Evolutionary conservation across 2,888 invertebrate genomes (phyloP).

Genomic region (Euclidia mi): DNA sequence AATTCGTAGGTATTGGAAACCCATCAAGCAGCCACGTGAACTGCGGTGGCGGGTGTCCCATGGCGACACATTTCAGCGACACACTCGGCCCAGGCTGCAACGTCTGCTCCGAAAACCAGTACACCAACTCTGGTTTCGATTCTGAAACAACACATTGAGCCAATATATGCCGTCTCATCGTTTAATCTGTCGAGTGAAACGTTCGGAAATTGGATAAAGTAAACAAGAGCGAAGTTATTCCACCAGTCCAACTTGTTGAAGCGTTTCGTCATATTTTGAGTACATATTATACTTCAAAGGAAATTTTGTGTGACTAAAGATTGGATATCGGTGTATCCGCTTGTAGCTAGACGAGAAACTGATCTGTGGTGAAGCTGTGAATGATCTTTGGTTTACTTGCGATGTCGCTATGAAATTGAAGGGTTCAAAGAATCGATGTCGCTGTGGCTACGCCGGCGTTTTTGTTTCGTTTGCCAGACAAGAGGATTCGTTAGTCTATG

Average conservation of each 20-base stretch:
- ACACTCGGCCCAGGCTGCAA: slow-evolving; percentile 97
- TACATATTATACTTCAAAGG: neutral
- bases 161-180: slow-evolving; percentile 12
- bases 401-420: too few species aligned
- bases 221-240: neutral
- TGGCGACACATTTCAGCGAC: slow-evolving; percentile 97
- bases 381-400: too few species aligned
- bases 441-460: too few species aligned
- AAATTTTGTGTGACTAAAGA: neutral
- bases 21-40: slow-evolving; percentile 98
- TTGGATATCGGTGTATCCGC: too few species aligned
- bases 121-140: slow-evolving; percentile 96
- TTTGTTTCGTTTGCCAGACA: too few species aligned
- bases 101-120: slow-evolving; percentile 98
- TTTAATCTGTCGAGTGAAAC: slow-evolving; percentile 16
- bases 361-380: too few species aligned
- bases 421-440: too few species aligned
- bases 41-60: slow-evolving; percentile 97
- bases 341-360: too few species aligned
- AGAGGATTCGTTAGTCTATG: too few species aligned
- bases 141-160: slow-evolving; percentile 87
- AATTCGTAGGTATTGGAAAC: slow-evolving; percentile 94
- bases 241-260: neutral
- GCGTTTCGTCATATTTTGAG: neutral
- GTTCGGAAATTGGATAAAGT: slow-evolving; percentile 23